Evolutionary conservation across 2,797 vertebrate species (phyloP), one percentile per base, ranked within the genome.

Genomic region (Danio albolineatus): DNA sequence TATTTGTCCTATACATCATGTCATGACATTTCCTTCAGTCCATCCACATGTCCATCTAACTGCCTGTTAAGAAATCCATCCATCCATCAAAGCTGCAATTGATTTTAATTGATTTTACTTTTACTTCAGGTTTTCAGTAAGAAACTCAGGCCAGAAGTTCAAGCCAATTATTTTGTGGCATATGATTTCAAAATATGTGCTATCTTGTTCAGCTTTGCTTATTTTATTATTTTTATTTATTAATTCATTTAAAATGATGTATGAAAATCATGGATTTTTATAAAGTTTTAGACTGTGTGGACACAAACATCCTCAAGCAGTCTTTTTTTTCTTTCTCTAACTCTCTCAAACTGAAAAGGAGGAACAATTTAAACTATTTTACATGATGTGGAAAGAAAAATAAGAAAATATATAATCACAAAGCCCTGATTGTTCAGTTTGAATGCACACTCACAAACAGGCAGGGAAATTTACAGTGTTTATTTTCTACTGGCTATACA

Each of bases 381-480:
- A 54, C 49, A 69, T 48, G 41, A 19, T 2, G 6, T n/a, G 38
- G 28, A 51, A 46, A 54, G 17, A 81, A 54, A 44, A 76, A 28
- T 28, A 3, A 1, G 28, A 1, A 28, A 36, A 62, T 61, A 82
- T 79, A 53, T 86, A 81, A 87, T 84, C 82, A 87, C 82, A 88
- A 86, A 76, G 75, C 53, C 53, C 73, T 83, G 77, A 74, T 80
- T 87, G 85, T 82, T 73, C 73, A 10, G 28, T 66, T 78, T 60
- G 76, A 69, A 75, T 62, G 38, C 76, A 41, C 67, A 43, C 72
- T 21, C 71, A 86, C 83, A 82, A 60, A 12, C 71, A 46, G 48
- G 36, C 66, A 62, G 81, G 41, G 62, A 73, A 81, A 66, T 84
- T 78, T 75, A 69, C 67, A 59, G 67, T 82, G 78, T 85, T 83